Evolutionary conservation across 2,888 invertebrate species (phyloP), one percentile per base, ranked within the genome.

Genomic region (Pocota personata): DNA sequence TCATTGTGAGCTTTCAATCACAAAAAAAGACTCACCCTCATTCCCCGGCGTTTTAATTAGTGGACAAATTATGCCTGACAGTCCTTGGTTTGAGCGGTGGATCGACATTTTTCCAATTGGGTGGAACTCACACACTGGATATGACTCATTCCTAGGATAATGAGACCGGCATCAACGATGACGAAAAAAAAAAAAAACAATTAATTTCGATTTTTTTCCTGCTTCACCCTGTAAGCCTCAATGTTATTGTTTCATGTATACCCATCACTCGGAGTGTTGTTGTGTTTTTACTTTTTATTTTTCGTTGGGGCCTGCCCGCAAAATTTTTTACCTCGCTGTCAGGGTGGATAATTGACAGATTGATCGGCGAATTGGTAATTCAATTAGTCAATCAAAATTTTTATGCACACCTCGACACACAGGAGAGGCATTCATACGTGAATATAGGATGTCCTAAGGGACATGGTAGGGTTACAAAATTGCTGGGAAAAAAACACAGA

Each of bases 281-380:
- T 62, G 10, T 40, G 14, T 21, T 4, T 40, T 40, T 46, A n/a
- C 35, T 57, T 62, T 35, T 35, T 43, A 6, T 40, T 21, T 60
- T 27, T 43, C 50, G 60, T 57, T 55, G 43, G 43, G 69, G 69
- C 69, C 58, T 79, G 64, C 50, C 82, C 87, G 80, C 82, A 69
- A 67, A 72, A 62, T 60, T 78, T 57, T 55, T 48, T 66, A 82
- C 87, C 87, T 82, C 87, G 84, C 82, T 88, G 87, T 88, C 88
- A 88, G 77, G 58, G 58, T 75, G 72, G 87, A 88, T 89, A 89
- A 89, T 89, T 89, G 89, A 89, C 89, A 89, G 89, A 89, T 89
- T 89, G 89, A 89, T 89, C 88, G 88, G 79, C 87, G 88, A 87
- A 88, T 88, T 88, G 88, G 88, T 89, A 89, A 89, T 89, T 89